Conservation (phyloP, 2,888 invertebrate species). For the Cryptophagus acutangulus region DNA sequence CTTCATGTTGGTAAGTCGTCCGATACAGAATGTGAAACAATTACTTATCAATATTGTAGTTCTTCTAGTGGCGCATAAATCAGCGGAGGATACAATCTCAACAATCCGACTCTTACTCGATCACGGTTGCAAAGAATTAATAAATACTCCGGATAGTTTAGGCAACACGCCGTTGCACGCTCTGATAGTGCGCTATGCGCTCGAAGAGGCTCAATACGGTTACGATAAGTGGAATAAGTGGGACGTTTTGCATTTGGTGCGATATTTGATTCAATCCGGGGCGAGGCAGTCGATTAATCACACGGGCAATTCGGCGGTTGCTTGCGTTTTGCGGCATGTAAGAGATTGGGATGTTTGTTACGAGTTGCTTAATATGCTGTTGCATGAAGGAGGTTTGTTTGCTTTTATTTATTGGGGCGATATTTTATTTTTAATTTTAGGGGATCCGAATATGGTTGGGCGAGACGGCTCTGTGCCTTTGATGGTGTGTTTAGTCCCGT, state of each 20-base stretch:
- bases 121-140: conserved; percentile 66
- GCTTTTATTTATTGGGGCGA: too few relatives aligned
- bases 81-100: conserved; percentile 65
- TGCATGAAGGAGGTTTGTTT: conserved; percentile 58
- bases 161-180: conserved; percentile 72
- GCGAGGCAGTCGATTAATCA: conserved; percentile 66
- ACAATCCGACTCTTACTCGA: conserved; percentile 65
- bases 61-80: conserved; percentile 64
- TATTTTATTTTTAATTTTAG: conserved; percentile 43
- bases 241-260: conserved; percentile 66
- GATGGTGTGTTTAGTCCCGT: conserved; percentile 68
- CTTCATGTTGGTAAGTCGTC: conserved; percentile 58
- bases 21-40: too few relatives aligned
- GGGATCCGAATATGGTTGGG: conserved; percentile 65
- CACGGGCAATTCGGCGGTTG: conserved; percentile 62
- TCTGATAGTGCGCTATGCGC: conserved; percentile 58
- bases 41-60: too few relatives aligned
- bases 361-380: conserved; percentile 56
- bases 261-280: conserved; percentile 58
- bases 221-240: conserved; percentile 70
- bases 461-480: conserved; percentile 68
- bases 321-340: conserved; percentile 65
- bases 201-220: conserved; percentile 64
- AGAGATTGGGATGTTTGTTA: conserved; percentile 65
- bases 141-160: conserved; percentile 66